Evolutionary conservation across 2,888 invertebrate genomes (phyloP), one percentile per base, ranked within the genome.

Genomic region (Scaptomyza cyrtandrae): DNA sequence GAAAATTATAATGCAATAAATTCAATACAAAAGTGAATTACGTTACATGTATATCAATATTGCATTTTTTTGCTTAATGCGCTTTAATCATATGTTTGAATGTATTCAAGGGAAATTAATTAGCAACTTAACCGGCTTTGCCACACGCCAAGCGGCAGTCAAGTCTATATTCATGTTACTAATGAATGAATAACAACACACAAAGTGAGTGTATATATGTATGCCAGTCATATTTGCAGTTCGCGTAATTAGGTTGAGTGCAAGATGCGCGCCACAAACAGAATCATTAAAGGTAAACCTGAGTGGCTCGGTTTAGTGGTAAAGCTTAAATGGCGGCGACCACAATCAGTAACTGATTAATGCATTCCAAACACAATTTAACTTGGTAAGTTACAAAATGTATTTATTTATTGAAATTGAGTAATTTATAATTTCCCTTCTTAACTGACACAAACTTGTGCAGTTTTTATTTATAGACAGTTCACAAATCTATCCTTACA

Each of bases 111-210:
- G 66, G 67, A 62, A 69, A 62, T 66, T 79, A 81, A 82, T 81
- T 56, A 82, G 85, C 79, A 68, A 87, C 87, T 87, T 75, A 81
- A 71, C 85, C 85, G 66, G 67, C 67, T 65, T 71, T 53, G 24
- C 69, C 71, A 67, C 65, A 63, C 62, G 48, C 39, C 16, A 27
- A 14, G n/a, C 49, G 35, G 41, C 24, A 35, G 33, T 61, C 31
- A 41, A 59, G 59, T 44, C 64, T 62, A 45, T 61, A 65, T 49
- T 43, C 45, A 35, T 43, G 49, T 31, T 43, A 27, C 45, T 33
- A 52, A 35, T 58, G 31, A 37, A 67, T 65, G 2, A 24, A 24
- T 3, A 55, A 29, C 1, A 52, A 39, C 13, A 39, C 24, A 1
- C 24, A 24, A 24, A 24, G 4, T 4, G 24, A 24, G 4, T 4